Base-by-base conservation (phyloP, 2,888 invertebrate genomes). In the Ecliptopera silaceata region DNA sequence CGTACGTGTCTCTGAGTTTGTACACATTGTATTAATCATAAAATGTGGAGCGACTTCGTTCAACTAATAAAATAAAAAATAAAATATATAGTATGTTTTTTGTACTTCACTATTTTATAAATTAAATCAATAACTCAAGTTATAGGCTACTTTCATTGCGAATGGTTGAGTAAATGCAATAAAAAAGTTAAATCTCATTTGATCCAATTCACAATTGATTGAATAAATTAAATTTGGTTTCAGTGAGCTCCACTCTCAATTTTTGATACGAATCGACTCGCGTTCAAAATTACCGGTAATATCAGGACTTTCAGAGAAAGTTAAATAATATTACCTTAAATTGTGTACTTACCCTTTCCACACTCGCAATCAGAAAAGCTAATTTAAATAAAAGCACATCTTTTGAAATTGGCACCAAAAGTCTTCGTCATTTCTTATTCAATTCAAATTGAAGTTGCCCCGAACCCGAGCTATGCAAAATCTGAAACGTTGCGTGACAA, bases 321-420 rank as follows among this genome's bases (percentile, higher is more conserved):
- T 29, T 31, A 18, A 31, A 48, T 47, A 47, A 26, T 5, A 48
- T 39, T 39, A 29, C 32, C 42, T 12, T 50, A 32, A 34, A 50
- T 48, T 39, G 39, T 36, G 22, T 31, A 48, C 48, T 43, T 51
- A 22, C 15, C 42, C 43, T 26, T n/a, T 43, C 22, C 15, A 26
- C 13, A 42, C 49, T 52, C 54, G 17, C 46, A 54, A 59, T 54
- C 54, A 59, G 50, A 31, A 22, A 43, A 59, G 46, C 45, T 50
- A 50, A 54, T 59, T 54, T 46, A 47, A 38, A 55, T 50, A 58
- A 50, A 50, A 46, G 50, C 50, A 42, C 45, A 54, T 59, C 46
- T 22, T 47, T 12, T 36, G 15, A 51, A 59, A 55, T 59, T 59
- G 54, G 31, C 45, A 50, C 26, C 46, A 32, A 51, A 46, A 55